These are phyloP conservation scores for Ophioninae sp. DNA, from an alignment of 2,888 invertebrate species.

Conservation along the genomic window DNA sequence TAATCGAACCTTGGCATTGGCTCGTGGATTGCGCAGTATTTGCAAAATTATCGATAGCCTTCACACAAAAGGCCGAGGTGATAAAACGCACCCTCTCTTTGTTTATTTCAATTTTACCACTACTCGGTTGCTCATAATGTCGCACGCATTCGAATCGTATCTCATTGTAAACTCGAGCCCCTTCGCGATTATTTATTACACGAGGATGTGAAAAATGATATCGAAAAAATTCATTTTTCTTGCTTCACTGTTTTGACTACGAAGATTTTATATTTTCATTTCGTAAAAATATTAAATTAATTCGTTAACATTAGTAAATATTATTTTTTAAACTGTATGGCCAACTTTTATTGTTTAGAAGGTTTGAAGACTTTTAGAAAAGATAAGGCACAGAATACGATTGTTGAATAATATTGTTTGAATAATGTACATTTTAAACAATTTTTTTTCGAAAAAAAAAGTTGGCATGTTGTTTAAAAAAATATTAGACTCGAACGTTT, in stretches of 20 bases:
- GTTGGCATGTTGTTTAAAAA: too few species aligned
- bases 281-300: neutral
- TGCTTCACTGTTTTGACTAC: neutral
- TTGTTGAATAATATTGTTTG: too few species aligned
- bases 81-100: constrained; percentile 58
- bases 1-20: neutral
- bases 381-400: too few species aligned
- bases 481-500: too few species aligned
- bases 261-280: neutral
- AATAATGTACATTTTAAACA: too few species aligned
- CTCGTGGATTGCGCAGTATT: constrained; percentile 14
- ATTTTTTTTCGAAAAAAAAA: too few species aligned
- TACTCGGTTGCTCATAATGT: constrained; percentile 34
- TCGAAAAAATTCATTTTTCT: constrained; percentile 16
- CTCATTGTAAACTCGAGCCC: constrained; percentile 8
- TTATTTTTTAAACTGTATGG: neutral
- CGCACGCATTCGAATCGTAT: constrained; percentile 21
- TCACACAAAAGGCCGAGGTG: constrained; percentile 57
- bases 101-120: constrained; percentile 67
- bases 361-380: too few species aligned
- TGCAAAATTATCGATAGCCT: constrained; percentile 61
- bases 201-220: neutral
- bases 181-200: neutral
- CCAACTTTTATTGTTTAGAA: neutral
- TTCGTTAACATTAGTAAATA: neutral